Conservation (phyloP, 2,888 invertebrate species). For the Watsonalla binaria region DNA sequence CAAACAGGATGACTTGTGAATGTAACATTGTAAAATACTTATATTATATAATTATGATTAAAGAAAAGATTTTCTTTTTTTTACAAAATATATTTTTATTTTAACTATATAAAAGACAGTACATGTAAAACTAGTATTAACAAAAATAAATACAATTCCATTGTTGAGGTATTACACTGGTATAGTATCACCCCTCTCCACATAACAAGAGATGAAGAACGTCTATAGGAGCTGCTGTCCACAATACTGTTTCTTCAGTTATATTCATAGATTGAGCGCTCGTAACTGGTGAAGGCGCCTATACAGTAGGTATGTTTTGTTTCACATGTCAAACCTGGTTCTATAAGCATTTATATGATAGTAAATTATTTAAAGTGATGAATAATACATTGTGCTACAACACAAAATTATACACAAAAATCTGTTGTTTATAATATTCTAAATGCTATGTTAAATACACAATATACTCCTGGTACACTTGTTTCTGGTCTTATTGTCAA, state of each 20-base stretch:
- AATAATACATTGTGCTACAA: no score
- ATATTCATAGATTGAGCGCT: no score
- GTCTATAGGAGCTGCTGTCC: neutral
- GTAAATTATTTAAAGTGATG: no score
- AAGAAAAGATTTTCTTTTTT: neutral
- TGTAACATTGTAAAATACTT: neutral
- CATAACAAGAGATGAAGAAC: neutral
- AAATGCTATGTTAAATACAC: no score
- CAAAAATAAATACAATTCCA: constrained; percentile 46
- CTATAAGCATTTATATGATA: no score
- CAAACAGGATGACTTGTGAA: neutral
- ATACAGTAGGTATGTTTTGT: no score
- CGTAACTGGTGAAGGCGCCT: no score
- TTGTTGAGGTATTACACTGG: constrained; percentile 31
- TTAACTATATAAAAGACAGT: constrained; percentile 40
- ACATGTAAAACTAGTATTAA: constrained; percentile 36
- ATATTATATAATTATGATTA: neutral
- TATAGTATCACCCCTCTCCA: constrained; percentile 1
- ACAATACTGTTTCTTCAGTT: neutral
- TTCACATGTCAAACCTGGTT: no score
- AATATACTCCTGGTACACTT: no score
- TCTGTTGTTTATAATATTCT: no score
- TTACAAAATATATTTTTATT: constrained; percentile 27
- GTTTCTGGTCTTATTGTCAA: no score
- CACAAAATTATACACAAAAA: no score